Conservation (phyloP, 2,113 vertebrate genomes). For the Irena cyanogastra region DNA sequence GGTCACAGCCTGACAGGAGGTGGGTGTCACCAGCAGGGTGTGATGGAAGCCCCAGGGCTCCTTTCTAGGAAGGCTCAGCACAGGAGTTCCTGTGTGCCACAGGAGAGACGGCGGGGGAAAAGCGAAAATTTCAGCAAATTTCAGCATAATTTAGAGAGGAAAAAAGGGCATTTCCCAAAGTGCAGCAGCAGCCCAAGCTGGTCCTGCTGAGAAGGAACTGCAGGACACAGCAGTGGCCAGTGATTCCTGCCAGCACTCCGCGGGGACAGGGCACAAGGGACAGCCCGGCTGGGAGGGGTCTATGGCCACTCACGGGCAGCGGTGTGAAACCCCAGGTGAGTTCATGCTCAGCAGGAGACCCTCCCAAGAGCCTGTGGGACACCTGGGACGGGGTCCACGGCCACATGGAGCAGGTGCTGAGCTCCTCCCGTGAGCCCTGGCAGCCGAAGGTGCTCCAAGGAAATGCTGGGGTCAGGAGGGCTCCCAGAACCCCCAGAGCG, state of each 20-base stretch:
- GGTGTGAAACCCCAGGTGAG: no score
- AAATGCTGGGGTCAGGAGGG: background rate
- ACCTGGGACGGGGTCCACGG: background rate
- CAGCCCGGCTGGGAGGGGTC: background rate
- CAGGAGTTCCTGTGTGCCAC: background rate
- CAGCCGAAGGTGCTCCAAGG: background rate
- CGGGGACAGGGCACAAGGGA: background rate
- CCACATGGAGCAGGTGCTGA: fast-evolving
- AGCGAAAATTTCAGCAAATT: background rate
- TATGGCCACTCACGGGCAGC: no score
- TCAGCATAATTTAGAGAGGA: no score
- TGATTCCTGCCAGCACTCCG: fast-evolving
- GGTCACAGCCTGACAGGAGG: background rate
- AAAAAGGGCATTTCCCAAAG: background rate
- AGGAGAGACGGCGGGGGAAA: background rate
- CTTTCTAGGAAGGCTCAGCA: background rate
- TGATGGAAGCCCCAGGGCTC: background rate
- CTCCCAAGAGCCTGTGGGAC: background rate
- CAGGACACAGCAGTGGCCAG: background rate
- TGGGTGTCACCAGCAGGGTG: background rate
- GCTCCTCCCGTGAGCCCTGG: background rate
- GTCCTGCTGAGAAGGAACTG: background rate
- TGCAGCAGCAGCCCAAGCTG: background rate
- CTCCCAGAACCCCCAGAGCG: background rate
- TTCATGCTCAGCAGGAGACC: background rate